These are phyloP conservation scores for Beroe ovata DNA, from an alignment of 37 sponge, comb jelly and placozoan species.

Conservation along the genomic window DNA sequence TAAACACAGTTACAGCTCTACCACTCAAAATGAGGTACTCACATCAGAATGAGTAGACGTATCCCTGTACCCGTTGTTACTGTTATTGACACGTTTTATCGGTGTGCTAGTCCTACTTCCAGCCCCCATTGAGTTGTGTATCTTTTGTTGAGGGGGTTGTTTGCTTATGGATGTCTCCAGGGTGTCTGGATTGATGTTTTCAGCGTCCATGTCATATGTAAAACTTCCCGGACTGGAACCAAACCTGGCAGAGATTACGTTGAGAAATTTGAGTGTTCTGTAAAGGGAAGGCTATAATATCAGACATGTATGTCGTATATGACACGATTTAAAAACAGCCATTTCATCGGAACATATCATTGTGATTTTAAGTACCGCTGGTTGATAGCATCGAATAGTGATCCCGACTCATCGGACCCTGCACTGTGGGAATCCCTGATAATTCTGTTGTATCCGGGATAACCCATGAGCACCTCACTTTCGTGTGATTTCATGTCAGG, in stretches of 20 bases:
- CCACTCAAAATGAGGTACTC: too few relatives aligned
- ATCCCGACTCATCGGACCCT: constrained; percentile 34
- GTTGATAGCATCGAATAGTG: constrained; percentile 58
- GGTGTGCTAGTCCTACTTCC: not conserved
- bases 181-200: constrained; percentile 60
- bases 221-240: constrained; percentile 60
- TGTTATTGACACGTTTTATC: not conserved
- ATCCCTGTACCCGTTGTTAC: not conserved
- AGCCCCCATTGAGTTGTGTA: not conserved
- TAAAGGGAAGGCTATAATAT: too few relatives aligned
- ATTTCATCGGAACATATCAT: too few relatives aligned
- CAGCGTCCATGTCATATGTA: constrained; percentile 47
- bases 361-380: constrained; percentile 37
- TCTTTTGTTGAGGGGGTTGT: not conserved
- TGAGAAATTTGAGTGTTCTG: too few relatives aligned
- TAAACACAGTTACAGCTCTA: too few relatives aligned
- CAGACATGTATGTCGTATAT: too few relatives aligned
- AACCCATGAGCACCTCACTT: constrained; percentile 22
- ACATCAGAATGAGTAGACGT: not conserved
- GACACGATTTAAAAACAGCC: too few relatives aligned
- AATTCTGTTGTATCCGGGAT: constrained; percentile 49
- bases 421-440: not conserved
- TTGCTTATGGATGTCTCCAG: not conserved
- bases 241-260: constrained; percentile 23
- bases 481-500: constrained; percentile 60